Conservation (phyloP, 2,797 vertebrate species). For the Thripadectes ignobilis region DNA sequence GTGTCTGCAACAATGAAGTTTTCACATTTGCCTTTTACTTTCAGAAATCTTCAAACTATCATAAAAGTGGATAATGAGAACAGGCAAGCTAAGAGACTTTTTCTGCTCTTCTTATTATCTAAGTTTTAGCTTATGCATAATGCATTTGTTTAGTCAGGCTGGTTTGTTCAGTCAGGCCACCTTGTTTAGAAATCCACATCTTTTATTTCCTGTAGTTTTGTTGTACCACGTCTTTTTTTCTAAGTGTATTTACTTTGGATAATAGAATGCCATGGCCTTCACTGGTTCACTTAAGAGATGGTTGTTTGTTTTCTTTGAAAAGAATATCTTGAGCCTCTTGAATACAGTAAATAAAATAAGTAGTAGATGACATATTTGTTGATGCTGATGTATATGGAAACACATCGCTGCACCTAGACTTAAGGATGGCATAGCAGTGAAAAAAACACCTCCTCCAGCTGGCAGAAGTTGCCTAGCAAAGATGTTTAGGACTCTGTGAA, state of each 20-base stretch:
- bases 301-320: neutral
- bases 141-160: neutral
- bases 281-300: neutral
- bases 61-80: neutral
- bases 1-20: neutral
- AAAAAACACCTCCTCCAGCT: accelerated
- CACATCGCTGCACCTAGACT: neutral
- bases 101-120: neutral
- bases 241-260: constrained; percentile 13
- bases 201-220: neutral
- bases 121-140: neutral
- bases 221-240: neutral
- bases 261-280: neutral
- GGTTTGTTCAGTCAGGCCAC: neutral
- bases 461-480: neutral
- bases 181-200: neutral
- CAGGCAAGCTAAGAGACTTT: neutral
- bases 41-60: neutral
- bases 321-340: neutral
- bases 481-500: neutral
- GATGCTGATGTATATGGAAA: neutral
- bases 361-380: neutral
- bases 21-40: neutral
- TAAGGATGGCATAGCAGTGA: neutral
- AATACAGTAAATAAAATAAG: neutral